These are phyloP conservation scores for Pachyrhynchus sulphureomaculatus DNA, from an alignment of 1,140 invertebrate genomes.

Conservation along the genomic window DNA sequence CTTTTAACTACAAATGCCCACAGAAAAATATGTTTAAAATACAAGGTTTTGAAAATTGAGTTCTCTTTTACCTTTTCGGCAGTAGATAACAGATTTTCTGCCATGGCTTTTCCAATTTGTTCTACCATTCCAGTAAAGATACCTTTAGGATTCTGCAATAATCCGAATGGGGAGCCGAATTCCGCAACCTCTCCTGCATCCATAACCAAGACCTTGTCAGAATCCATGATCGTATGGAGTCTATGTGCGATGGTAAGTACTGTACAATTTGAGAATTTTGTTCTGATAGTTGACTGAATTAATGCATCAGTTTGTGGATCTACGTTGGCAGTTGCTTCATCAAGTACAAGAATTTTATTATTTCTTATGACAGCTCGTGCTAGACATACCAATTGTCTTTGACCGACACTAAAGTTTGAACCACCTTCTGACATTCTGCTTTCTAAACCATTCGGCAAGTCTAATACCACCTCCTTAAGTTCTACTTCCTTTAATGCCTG, in stretches of 20 bases:
- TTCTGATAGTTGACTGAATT: conserved; percentile 58
- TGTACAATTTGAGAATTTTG: conserved; percentile 62
- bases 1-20: too few relatives aligned
- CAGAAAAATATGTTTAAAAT: too few relatives aligned
- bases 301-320: too few relatives aligned
- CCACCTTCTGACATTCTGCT: conserved; percentile 63
- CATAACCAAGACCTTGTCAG: conserved; percentile 60
- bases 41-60: too few relatives aligned
- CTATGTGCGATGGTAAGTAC: conserved; percentile 75
- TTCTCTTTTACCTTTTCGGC: conserved; percentile 55
- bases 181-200: conserved; percentile 58
- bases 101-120: conserved; percentile 62
- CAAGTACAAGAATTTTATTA: too few relatives aligned
- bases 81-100: conserved; percentile 59
- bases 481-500: conserved; percentile 77
- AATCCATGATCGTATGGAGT: conserved; percentile 71
- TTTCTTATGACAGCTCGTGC: conserved; percentile 63
- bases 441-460: conserved; percentile 47
- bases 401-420: conserved; percentile 56
- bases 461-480: conserved; percentile 58
- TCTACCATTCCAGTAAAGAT: conserved; percentile 64
- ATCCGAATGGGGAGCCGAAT: conserved; percentile 59
- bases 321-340: too few relatives aligned
- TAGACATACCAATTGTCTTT: conserved; percentile 59
- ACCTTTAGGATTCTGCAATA: conserved; percentile 54